These are phyloP conservation scores for Diuraphis noxia DNA, from an alignment of 1,140 invertebrate genomes.

Conservation along the genomic window DNA sequence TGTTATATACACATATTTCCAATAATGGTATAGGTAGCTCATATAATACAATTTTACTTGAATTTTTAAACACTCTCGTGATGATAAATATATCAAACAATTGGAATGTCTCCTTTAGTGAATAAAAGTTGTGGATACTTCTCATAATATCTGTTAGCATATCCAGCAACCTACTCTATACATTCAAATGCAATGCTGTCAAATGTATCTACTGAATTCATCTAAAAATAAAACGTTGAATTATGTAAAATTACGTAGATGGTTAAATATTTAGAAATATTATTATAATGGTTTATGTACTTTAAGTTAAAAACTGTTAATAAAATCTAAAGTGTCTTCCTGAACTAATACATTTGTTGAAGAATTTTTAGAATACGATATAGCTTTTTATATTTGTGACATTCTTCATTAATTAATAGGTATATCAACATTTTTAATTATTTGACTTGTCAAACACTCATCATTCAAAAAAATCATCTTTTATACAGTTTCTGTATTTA, in stretches of 20 bases:
- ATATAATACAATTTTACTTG: no score
- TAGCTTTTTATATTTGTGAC: neutral
- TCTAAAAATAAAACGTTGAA: neutral
- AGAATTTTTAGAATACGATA: neutral
- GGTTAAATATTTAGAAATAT: neutral
- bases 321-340: neutral
- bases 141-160: neutral
- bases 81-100: no score
- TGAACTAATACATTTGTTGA: neutral
- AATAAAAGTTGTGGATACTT: neutral
- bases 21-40: no score
- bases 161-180: neutral
- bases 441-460: neutral
- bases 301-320: neutral
- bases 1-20: no score
- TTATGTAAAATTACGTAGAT: neutral
- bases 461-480: neutral
- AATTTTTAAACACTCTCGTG: no score
- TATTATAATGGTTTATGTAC: neutral
- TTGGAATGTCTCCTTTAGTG: neutral
- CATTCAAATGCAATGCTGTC: neutral
- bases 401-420: neutral
- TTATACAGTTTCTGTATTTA: neutral
- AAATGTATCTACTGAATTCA: neutral
- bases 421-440: neutral